Conservation (phyloP, 2,113 vertebrate species). For the Azemiops feae region DNA sequence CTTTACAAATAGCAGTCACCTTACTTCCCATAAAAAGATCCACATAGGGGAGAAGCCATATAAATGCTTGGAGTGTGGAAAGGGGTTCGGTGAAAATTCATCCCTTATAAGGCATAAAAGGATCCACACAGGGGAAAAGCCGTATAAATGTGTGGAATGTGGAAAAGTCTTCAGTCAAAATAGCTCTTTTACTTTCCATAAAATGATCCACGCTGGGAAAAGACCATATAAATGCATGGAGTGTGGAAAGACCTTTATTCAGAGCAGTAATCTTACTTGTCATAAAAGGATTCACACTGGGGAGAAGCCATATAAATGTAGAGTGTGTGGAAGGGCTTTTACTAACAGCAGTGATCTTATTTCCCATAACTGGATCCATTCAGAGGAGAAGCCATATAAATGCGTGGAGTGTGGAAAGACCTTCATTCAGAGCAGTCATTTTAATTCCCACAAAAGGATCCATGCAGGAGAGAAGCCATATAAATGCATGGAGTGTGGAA, state of each 20-base stretch:
- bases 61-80: background rate
- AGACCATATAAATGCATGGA: background rate
- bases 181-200: background rate
- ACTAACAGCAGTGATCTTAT: background rate
- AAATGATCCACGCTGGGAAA: background rate
- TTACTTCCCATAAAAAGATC: background rate
- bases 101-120: background rate
- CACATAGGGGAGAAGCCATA: background rate
- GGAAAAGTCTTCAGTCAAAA: background rate
- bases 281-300: background rate
- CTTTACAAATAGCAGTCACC: background rate
- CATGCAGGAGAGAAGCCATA: background rate
- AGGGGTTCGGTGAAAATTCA: background rate
- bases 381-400: background rate
- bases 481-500: background rate
- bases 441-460: background rate
- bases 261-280: background rate
- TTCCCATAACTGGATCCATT: background rate
- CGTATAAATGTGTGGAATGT: background rate
- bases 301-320: background rate
- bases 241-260: background rate
- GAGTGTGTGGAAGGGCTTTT: background rate
- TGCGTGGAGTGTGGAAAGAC: background rate
- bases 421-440: background rate
- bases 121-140: background rate